Evolutionary conservation across 2,797 vertebrate genomes (phyloP), one percentile per base, ranked within the genome.

Genomic region (Cirrhinus molitorella): DNA sequence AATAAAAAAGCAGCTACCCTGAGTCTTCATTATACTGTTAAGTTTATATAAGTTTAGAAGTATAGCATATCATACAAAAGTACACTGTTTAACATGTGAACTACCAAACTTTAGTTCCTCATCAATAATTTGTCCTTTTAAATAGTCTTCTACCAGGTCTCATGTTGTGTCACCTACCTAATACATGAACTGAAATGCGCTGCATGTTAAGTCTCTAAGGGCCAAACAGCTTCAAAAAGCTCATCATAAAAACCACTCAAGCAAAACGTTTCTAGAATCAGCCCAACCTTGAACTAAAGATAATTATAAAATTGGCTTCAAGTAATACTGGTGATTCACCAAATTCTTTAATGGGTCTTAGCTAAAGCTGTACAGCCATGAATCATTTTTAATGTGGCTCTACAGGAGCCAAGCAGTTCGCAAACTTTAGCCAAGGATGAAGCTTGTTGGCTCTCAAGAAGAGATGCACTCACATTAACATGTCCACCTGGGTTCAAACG

Each of bases 271-370:
- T 78, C 74, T 43, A 47, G 37, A 77, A 77, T 77, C 78, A 66
- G 55, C 78, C 68, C 68, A 83, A 84, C 59, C 85, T 57, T 84
- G 81, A 79, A 71, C 67, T 87, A 73, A 77, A 78, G 80, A 83
- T 78, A 81, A 87, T 88, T 87, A 83, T 43, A 65, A 81, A 88
- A 74, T 83, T 85, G 83, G 85, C 83, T 85, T 79, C 45, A 83
- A 73, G 83, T 77, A 74, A 59, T 25, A 3, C 34, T 17, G 34
- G 76, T 85, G 87, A 85, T 55, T 77, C 77, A 85, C 83, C 51
- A 34, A 72, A 43, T 51, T 67, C 80, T 83, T 78, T 75, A 85
- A 82, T 72, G 65, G 75, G 23, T 57, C 78, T 68, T 67, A 75
- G 63, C 74, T 45, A 45, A 80, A 68, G 77, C 57, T 3, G 65